Evolutionary conservation across 2,113 vertebrate genomes (phyloP).

Genomic region (Pavo muticus): DNA sequence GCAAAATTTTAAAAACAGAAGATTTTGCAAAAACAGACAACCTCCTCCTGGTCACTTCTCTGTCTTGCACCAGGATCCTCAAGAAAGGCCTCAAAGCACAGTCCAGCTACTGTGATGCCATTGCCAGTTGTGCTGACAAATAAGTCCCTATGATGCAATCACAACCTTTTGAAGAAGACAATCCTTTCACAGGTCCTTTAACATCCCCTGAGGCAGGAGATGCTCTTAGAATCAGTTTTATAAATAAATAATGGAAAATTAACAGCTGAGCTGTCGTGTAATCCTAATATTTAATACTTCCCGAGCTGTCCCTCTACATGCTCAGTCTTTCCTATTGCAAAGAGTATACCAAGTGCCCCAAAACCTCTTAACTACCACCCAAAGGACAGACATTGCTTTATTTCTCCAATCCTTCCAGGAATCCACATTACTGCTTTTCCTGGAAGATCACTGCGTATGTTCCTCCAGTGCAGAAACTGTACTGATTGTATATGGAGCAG

Average conservation of each 20-base stretch:
- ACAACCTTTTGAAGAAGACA: neutral
- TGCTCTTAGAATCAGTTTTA: neutral
- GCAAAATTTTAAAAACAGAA: neutral
- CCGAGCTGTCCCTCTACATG: neutral
- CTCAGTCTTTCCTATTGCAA: neutral
- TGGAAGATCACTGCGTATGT: constrained; percentile 2
- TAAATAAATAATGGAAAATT: neutral
- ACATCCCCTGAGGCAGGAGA: neutral
- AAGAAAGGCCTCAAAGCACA: neutral
- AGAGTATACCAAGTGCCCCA: neutral
- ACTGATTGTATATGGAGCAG: constrained; percentile 14
- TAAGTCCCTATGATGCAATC: neutral
- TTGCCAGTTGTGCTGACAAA: neutral
- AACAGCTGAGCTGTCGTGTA: neutral
- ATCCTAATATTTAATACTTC: neutral
- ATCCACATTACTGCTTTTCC: neutral
- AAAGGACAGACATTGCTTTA: constrained; percentile 2
- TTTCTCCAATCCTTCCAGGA: neutral
- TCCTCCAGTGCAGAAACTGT: constrained; percentile 4
- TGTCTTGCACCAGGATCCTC: neutral
- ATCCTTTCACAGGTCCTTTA: neutral
- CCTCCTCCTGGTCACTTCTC: neutral
- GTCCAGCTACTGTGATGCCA: neutral
- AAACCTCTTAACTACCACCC: neutral
- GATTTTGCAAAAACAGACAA: neutral